Evolutionary conservation across 2,113 vertebrate genomes (phyloP).

Genomic region (Gavialis gangeticus): DNA sequence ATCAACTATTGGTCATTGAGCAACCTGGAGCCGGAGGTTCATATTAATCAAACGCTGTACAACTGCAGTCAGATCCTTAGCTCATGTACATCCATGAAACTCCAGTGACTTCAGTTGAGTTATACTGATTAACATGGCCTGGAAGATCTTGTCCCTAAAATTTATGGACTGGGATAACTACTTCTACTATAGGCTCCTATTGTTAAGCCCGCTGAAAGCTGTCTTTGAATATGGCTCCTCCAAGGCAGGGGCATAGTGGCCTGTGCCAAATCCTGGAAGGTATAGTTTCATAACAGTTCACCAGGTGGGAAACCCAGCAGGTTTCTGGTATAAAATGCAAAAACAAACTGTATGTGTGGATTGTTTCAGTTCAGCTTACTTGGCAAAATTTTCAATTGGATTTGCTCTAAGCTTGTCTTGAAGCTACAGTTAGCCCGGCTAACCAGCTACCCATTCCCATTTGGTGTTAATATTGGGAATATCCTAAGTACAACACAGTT

Average conservation of each 20-base stretch:
- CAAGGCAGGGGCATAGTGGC: too few relatives aligned
- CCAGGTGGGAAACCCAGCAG: too few relatives aligned
- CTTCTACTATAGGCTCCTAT: neutral
- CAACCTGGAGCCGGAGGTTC: neutral
- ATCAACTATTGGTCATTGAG: conserved; percentile 28
- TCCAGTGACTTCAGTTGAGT: neutral
- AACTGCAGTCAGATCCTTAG: neutral
- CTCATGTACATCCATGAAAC: neutral
- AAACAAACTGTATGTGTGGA: too few relatives aligned
- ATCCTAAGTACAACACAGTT: neutral
- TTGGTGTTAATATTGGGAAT: neutral
- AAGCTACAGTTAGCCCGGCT: neutral
- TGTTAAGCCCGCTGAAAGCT: too few relatives aligned
- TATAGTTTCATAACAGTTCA: too few relatives aligned
- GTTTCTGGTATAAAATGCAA: too few relatives aligned
- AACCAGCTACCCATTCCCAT: neutral
- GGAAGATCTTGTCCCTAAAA: neutral
- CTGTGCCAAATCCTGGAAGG: too few relatives aligned
- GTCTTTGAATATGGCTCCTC: too few relatives aligned
- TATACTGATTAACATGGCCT: conserved; percentile 10
- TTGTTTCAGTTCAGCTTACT: too few relatives aligned
- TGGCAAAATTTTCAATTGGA: too few relatives aligned
- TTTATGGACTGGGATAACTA: conserved; percentile 52
- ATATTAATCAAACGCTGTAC: conserved; percentile 42
- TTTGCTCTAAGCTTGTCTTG: neutral